Percentiles rank a stretch among this genome's conserved stretches.
phyloP scores from a whole-genome alignment of 2,797 vertebrate genomes.

The Acestrorhynchus altus region DNA sequence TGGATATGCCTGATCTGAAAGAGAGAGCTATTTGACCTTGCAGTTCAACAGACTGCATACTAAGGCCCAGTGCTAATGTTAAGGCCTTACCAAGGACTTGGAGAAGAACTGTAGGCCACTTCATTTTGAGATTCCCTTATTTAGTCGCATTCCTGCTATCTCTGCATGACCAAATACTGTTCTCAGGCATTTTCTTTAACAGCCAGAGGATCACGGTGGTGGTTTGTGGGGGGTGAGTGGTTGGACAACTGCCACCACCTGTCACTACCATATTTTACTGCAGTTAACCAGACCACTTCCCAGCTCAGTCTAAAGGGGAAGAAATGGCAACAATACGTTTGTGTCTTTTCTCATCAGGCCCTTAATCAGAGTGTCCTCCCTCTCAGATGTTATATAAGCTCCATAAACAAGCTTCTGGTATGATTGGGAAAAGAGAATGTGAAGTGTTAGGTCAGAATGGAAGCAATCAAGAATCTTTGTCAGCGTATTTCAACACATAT shows the following conservation, averaged over 20 bases:
- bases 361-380: background rate
- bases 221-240: background rate
- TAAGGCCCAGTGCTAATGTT: too few species aligned
- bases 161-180: slow-evolving; percentile 33
- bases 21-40: slow-evolving; percentile 20
- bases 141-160: slow-evolving; percentile 58
- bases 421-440: background rate
- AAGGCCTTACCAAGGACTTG: slow-evolving; percentile 31
- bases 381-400: background rate
- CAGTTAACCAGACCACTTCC: slow-evolving; percentile 45
- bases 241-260: slow-evolving; percentile 54
- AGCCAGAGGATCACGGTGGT: slow-evolving; percentile 31
- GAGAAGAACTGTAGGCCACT: slow-evolving; percentile 26
- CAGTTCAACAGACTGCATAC: background rate
- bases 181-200: slow-evolving; percentile 43
- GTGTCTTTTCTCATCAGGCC: slow-evolving; percentile 19
- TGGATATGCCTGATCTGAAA: slow-evolving; percentile 18
- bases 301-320: slow-evolving; percentile 15
- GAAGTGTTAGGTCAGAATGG: background rate
- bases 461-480: background rate
- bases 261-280: slow-evolving; percentile 54
- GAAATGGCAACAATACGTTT: slow-evolving; percentile 11
- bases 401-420: background rate
- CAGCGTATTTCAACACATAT: slow-evolving; percentile 1
- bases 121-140: slow-evolving; percentile 55